Conservation (phyloP, 2,888 invertebrate genomes). For the Calephelis perditalis region DNA sequence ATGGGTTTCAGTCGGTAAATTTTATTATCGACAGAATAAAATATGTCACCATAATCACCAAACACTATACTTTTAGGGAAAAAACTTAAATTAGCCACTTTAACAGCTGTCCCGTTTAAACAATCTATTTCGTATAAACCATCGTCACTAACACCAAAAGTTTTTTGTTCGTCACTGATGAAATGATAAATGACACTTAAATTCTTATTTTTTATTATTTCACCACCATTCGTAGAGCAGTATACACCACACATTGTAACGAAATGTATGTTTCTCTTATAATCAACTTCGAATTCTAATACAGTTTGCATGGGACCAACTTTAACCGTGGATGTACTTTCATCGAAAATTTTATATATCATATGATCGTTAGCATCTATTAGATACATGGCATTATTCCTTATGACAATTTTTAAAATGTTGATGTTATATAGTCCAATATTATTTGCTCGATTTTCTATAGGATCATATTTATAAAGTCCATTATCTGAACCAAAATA, state of each 20-base stretch:
- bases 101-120: slow-evolving; percentile 53
- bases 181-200: slow-evolving; percentile 50
- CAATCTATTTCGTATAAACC: slow-evolving; percentile 57
- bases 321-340: slow-evolving; percentile 41
- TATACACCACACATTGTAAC: slow-evolving; percentile 62
- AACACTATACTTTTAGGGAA: slow-evolving; percentile 53
- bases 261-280: slow-evolving; percentile 51
- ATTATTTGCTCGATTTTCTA: slow-evolving; percentile 45
- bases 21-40: slow-evolving; percentile 48
- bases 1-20: slow-evolving; percentile 59
- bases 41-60: slow-evolving; percentile 66
- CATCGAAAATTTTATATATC: slow-evolving; percentile 55
- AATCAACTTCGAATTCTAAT: slow-evolving; percentile 60
- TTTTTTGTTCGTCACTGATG: slow-evolving; percentile 46
- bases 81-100: slow-evolving; percentile 47
- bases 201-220: slow-evolving; percentile 54
- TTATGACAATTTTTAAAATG: slow-evolving; percentile 56
- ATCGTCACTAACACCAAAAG: slow-evolving; percentile 48
- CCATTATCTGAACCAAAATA: slow-evolving; percentile 67
- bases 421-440: slow-evolving; percentile 63
- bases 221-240: slow-evolving; percentile 45
- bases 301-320: slow-evolving; percentile 51
- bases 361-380: slow-evolving; percentile 62
- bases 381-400: slow-evolving; percentile 59
- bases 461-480: slow-evolving; percentile 56